These are phyloP conservation scores for Pipra filicauda DNA, from an alignment of 2,113 vertebrate species.

Conservation along the genomic window DNA sequence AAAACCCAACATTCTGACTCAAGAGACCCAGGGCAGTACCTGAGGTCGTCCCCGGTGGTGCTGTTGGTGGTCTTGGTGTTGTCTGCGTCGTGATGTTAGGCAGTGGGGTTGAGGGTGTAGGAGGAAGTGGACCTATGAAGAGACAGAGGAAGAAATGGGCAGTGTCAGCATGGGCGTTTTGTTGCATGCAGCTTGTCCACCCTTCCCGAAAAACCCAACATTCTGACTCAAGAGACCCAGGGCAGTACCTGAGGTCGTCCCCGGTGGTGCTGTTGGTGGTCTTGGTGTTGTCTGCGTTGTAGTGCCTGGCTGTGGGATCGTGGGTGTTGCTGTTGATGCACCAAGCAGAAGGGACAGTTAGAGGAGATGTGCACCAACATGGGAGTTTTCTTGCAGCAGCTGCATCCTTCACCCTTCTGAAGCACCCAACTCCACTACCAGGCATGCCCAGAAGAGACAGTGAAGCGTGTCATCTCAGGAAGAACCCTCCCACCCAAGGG, in stretches of 20 bases:
- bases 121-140: background rate
- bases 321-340: background rate
- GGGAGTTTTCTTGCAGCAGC: accelerated
- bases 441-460: no score
- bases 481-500: background rate
- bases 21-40: no score
- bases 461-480: no score
- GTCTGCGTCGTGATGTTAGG: background rate
- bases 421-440: background rate
- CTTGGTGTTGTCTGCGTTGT: background rate
- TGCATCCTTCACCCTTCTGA: background rate
- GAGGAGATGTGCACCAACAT: accelerated
- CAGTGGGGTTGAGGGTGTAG: background rate
- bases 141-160: background rate
- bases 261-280: no score
- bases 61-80: background rate
- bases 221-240: accelerated
- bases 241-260: no score
- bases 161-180: accelerated
- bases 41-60: no score
- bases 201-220: accelerated
- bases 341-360: background rate
- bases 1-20: accelerated
- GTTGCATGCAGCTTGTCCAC: accelerated
- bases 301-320: accelerated